These are phyloP conservation scores for Drosophila rufa DNA, from an alignment of 1,140 invertebrate species.

Conservation along the genomic window DNA sequence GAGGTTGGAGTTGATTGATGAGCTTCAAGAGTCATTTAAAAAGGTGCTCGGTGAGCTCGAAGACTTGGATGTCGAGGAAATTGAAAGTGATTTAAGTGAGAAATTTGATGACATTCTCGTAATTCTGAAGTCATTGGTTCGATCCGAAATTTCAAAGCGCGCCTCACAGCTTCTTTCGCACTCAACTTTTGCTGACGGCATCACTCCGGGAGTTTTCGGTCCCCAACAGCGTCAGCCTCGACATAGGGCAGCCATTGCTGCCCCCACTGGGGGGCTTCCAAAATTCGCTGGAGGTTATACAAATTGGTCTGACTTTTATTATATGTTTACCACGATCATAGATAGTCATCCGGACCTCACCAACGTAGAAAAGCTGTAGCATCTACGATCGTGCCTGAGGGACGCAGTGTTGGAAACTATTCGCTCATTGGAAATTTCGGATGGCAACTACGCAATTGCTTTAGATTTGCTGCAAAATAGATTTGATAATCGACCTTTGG, in stretches of 20 bases:
- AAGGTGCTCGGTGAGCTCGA: too few relatives aligned
- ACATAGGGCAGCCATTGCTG: neutral
- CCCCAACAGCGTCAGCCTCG: too few relatives aligned
- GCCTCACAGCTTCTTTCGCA: too few relatives aligned
- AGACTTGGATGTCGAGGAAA: neutral
- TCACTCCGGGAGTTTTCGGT: too few relatives aligned
- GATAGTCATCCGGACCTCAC: neutral
- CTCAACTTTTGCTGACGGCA: neutral
- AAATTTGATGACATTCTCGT: neutral
- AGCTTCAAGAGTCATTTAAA: too few relatives aligned
- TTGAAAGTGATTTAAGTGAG: neutral
- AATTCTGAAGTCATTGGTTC: neutral
- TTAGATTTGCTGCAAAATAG: too few relatives aligned
- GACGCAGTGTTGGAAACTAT: too few relatives aligned
- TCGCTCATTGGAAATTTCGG: too few relatives aligned
- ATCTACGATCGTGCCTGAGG: too few relatives aligned
- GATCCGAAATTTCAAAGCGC: neutral
- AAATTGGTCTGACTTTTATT: neutral
- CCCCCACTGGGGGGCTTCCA: neutral
- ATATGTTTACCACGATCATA: neutral
- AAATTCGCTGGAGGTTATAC: neutral
- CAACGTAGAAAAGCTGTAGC: neutral
- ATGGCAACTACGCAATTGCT: too few relatives aligned
- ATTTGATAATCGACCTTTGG: too few relatives aligned
- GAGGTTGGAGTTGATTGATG: too few relatives aligned